phyloP scores from a whole-genome alignment of 2,888 invertebrate genomes.

The Danaus chrysippus region DNA sequence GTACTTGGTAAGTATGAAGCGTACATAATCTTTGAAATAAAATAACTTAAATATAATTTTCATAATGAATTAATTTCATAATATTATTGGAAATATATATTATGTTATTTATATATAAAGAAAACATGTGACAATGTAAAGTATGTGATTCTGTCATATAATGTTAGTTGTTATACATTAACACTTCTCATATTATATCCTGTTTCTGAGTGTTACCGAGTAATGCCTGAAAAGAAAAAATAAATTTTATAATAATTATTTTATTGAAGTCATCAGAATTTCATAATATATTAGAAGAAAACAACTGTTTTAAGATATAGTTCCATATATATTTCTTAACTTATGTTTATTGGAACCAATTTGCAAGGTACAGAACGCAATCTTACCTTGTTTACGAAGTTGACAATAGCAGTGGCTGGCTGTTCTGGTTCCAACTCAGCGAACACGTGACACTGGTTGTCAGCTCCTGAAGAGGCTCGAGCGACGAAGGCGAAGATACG shows the following conservation, averaged over 20 bases:
- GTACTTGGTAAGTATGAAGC: slow-evolving; percentile 74
- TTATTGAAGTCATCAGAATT: too few relatives aligned
- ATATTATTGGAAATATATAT: slow-evolving; percentile 16
- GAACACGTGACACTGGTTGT: slow-evolving; percentile 98
- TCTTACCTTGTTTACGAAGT: slow-evolving; percentile 88
- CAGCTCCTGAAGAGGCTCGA: slow-evolving; percentile 88
- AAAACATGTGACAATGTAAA: slow-evolving; percentile 31
- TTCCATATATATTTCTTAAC: background rate
- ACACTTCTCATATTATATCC: slow-evolving; percentile 57
- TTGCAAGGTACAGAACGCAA: too few relatives aligned
- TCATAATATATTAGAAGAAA: slow-evolving; percentile 4
- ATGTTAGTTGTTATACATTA: slow-evolving; percentile 9
- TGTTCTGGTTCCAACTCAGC: slow-evolving; percentile 96
- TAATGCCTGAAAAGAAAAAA: slow-evolving; percentile 58
- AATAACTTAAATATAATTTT: slow-evolving; percentile 32
- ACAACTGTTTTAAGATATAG: slow-evolving; percentile 4
- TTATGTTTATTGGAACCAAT: too few relatives aligned
- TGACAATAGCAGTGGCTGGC: slow-evolving; percentile 97
- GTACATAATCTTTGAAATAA: slow-evolving; percentile 55
- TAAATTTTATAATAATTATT: background rate
- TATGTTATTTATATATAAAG: slow-evolving; percentile 7
- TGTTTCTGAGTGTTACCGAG: slow-evolving; percentile 68
- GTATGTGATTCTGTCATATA: slow-evolving; percentile 18
- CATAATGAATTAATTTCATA: slow-evolving; percentile 20
- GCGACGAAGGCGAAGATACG: slow-evolving; percentile 98